These are phyloP conservation scores for Drosophila testacea DNA, from an alignment of 2,888 invertebrate species.

Conservation along the genomic window DNA sequence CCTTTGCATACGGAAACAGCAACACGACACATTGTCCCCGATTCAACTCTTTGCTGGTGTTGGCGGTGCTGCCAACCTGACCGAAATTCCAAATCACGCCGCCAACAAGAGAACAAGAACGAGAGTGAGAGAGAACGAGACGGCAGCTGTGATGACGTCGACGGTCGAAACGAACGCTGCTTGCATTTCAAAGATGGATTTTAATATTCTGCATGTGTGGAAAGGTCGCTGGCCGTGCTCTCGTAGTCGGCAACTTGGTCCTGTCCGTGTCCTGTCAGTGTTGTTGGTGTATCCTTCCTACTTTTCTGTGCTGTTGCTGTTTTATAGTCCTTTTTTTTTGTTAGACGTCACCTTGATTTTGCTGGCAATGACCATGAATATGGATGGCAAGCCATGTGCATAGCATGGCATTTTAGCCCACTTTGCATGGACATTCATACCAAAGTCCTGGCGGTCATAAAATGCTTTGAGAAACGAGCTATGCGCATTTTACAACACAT, in stretches of 20 bases:
- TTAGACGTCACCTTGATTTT: slow-evolving; percentile 77
- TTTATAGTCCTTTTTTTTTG: slow-evolving; percentile 30
- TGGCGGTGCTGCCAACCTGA: slow-evolving; percentile 71
- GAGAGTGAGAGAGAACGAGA: slow-evolving; percentile 41
- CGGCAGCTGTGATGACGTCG: slow-evolving; percentile 65
- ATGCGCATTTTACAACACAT: slow-evolving; percentile 64
- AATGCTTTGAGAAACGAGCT: slow-evolving; percentile 58
- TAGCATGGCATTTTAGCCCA: slow-evolving; percentile 59
- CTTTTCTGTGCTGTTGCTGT: slow-evolving; percentile 30
- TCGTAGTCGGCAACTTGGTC: not conserved
- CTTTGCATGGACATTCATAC: slow-evolving; percentile 61
- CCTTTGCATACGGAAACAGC: slow-evolving; percentile 83
- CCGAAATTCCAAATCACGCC: slow-evolving; percentile 69
- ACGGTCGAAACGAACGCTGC: slow-evolving; percentile 60
- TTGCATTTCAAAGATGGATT: slow-evolving; percentile 82
- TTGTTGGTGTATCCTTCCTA: slow-evolving; percentile 35
- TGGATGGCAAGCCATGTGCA: slow-evolving; percentile 54
- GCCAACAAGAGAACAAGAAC: not conserved
- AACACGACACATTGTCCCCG: slow-evolving; percentile 69
- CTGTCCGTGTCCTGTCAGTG: slow-evolving; percentile 8
- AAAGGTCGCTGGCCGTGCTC: slow-evolving; percentile 78
- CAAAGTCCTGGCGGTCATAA: slow-evolving; percentile 38
- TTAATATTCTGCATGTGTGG: slow-evolving; percentile 83
- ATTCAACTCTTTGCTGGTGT: slow-evolving; percentile 72
- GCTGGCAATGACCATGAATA: slow-evolving; percentile 80